phyloP scores from a whole-genome alignment of 2,888 invertebrate species.

The Drosophila fungiperda region DNA sequence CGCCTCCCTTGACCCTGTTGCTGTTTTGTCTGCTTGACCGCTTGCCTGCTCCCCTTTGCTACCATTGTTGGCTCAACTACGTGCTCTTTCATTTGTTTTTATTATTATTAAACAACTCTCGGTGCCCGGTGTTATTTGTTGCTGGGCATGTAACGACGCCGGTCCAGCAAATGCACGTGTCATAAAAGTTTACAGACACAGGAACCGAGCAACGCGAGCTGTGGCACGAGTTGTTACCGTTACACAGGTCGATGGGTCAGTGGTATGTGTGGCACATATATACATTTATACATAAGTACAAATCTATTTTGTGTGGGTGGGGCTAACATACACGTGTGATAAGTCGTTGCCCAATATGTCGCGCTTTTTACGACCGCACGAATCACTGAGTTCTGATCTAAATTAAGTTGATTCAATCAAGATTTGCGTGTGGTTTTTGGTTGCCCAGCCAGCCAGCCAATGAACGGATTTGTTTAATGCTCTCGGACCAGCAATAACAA shows the following conservation, averaged over 20 bases:
- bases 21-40: conserved; percentile 1
- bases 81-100: conserved; percentile 80
- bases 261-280: conserved; percentile 29
- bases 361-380: conserved; percentile 78
- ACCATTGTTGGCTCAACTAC: conserved; percentile 69
- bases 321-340: conserved; percentile 68
- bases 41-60: conserved; percentile 28
- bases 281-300: background rate
- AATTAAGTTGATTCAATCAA: conserved; percentile 79
- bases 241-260: conserved; percentile 59
- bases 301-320: conserved; percentile 8
- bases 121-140: conserved; percentile 65
- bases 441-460: conserved; percentile 11
- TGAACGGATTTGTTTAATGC: conserved; percentile 78
- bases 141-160: conserved; percentile 47
- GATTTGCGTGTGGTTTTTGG: conserved; percentile 67
- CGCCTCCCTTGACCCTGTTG: conserved; percentile 7
- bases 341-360: conserved; percentile 77
- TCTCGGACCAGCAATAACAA: conserved; percentile 55
- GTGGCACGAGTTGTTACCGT: conserved; percentile 62
- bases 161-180: conserved; percentile 67
- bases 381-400: conserved; percentile 76
- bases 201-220: conserved; percentile 22
- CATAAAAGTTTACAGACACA: conserved; percentile 78
- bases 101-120: conserved; percentile 80